phyloP scores from a whole-genome alignment of 35 echinoderm and acorn worm genomes.

The Apostichopus parvimensis region DNA sequence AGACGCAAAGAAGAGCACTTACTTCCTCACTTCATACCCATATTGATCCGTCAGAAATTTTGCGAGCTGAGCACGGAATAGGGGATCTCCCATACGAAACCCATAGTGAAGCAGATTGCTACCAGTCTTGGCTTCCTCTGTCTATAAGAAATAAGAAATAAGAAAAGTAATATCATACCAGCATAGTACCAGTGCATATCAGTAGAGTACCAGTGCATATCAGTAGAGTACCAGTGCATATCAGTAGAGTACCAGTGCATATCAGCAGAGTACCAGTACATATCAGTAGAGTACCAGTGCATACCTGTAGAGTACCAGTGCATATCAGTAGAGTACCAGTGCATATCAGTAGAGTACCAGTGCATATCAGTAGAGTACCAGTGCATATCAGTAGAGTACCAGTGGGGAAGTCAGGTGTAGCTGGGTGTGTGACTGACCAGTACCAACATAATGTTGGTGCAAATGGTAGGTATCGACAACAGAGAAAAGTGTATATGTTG shows the following conservation, averaged over 20 bases:
- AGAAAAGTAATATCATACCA: background rate
- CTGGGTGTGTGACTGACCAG: too few species aligned
- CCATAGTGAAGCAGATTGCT: constrained; percentile 80
- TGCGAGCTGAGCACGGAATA: constrained; percentile 66
- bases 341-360: too few species aligned
- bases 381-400: too few species aligned
- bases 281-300: too few species aligned
- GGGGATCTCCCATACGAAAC: constrained; percentile 60
- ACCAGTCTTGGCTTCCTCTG: constrained; percentile 60
- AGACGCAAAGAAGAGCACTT: background rate
- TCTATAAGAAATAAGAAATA: constrained; percentile 43
- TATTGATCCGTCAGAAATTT: constrained; percentile 75
- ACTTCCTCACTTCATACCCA: constrained; percentile 65
- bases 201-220: too few species aligned
- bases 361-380: too few species aligned
- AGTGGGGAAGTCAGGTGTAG: too few species aligned
- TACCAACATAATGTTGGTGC: too few species aligned
- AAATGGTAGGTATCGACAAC: too few species aligned
- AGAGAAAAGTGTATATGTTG: too few species aligned
- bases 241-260: background rate
- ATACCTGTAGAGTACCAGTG: too few species aligned
- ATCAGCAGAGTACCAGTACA: background rate
- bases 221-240: background rate
- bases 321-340: too few species aligned
- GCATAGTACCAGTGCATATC: background rate